Conservation (phyloP, 2,113 vertebrate species). For the Budorcas taxicolor region DNA sequence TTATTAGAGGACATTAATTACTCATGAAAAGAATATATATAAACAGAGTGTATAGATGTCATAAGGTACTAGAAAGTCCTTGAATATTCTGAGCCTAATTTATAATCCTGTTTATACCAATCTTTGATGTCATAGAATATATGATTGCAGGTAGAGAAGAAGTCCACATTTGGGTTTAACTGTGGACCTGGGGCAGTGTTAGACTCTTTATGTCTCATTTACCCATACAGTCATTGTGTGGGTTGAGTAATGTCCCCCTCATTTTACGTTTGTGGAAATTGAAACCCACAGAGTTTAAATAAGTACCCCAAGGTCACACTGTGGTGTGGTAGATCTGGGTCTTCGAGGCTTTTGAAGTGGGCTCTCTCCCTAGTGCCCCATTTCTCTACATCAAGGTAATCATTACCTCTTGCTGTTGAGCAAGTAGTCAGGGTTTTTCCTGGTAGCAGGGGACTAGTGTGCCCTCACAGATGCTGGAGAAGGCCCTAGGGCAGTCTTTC, state of each 20-base stretch:
- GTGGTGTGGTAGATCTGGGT: not conserved
- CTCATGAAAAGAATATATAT: not conserved
- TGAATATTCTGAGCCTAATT: not conserved
- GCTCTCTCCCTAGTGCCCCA: not conserved
- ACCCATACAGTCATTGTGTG: not conserved
- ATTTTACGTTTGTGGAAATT: not conserved
- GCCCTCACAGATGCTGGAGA: not conserved
- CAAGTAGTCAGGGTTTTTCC: not conserved
- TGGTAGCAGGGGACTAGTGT: not conserved
- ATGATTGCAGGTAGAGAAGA: not conserved
- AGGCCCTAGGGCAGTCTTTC: not conserved
- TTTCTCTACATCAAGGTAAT: not conserved
- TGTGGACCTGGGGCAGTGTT: not conserved
- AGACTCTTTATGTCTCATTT: not conserved
- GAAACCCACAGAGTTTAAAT: not conserved
- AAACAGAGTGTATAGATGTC: not conserved
- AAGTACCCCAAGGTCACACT: not conserved
- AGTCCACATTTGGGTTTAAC: not conserved
- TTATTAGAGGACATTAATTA: slow-evolving; percentile 10
- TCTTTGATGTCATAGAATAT: not conserved
- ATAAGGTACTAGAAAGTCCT: not conserved
- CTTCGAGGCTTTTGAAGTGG: not conserved
- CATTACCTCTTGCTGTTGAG: not conserved
- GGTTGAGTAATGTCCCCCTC: not conserved
- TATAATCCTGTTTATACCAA: not conserved